These are phyloP conservation scores for Alexandromys fortis DNA, from an alignment of 2,113 vertebrate genomes.

Conservation along the genomic window DNA sequence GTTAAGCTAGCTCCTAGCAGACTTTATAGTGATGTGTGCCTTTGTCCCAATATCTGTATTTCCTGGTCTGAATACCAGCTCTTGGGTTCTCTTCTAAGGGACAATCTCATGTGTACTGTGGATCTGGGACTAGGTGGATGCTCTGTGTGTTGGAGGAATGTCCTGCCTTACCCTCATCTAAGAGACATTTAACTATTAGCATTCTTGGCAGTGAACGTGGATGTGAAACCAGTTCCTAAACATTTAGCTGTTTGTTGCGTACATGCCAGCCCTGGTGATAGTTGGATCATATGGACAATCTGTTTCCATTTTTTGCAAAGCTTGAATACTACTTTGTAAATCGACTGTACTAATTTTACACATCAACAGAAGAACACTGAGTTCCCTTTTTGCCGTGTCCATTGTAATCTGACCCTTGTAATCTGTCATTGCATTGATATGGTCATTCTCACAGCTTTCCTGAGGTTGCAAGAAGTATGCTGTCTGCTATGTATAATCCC, in stretches of 20 bases:
- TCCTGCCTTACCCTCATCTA: neutral
- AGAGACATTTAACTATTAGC: neutral
- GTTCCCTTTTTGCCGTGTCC: no score
- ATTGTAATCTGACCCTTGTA: neutral
- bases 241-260: neutral
- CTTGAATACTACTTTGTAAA: neutral
- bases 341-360: neutral
- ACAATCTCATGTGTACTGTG: neutral
- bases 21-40: neutral
- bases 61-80: neutral
- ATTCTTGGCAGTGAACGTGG: neutral
- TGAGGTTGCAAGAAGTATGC: neutral
- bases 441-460: neutral
- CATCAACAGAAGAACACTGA: neutral
- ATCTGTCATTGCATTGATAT: neutral
- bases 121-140: neutral
- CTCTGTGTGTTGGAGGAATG: neutral
- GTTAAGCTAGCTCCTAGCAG: neutral
- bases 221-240: neutral
- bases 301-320: neutral
- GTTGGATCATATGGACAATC: neutral
- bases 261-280: neutral
- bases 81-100: neutral
- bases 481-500: neutral
- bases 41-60: neutral